Conservation (phyloP, 2,797 vertebrate species). For the Tolypeutes matacus region DNA sequence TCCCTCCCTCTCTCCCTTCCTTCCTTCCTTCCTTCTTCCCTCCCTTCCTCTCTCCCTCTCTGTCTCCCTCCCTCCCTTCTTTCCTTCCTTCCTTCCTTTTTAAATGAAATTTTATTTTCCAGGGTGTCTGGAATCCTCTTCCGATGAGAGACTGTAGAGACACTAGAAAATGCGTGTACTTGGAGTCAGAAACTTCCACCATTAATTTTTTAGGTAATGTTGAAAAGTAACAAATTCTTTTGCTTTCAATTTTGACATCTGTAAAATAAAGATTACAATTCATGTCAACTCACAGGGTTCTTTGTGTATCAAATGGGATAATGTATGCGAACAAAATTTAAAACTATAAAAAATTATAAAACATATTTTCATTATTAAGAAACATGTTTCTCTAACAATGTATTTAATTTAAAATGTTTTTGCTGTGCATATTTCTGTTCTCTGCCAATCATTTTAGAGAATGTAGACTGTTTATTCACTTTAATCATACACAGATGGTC, state of each 20-base stretch:
- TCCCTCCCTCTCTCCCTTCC: no score
- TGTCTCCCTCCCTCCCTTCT: no score
- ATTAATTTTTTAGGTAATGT: not conserved
- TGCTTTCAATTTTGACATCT: not conserved
- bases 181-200: not conserved
- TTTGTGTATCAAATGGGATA: not conserved
- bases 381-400: not conserved
- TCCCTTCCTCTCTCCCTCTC: no score
- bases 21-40: no score
- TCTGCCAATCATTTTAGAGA: not conserved
- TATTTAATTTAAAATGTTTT: not conserved
- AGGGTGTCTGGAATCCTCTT: not conserved
- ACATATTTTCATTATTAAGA: not conserved
- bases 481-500: rapidly evolving
- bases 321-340: not conserved
- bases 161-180: not conserved
- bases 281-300: not conserved
- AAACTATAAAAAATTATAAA: not conserved
- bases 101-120: not conserved
- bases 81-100: not conserved
- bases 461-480: not conserved
- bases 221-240: not conserved
- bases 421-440: not conserved
- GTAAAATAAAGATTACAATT: not conserved
- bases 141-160: not conserved